Percentiles rank a stretch among this genome's conserved stretches.
Conservation (phyloP, 30 jellyfish, hydroid and myxozoan genomes). For the Hydractinia symbiolongicarpus region DNA sequence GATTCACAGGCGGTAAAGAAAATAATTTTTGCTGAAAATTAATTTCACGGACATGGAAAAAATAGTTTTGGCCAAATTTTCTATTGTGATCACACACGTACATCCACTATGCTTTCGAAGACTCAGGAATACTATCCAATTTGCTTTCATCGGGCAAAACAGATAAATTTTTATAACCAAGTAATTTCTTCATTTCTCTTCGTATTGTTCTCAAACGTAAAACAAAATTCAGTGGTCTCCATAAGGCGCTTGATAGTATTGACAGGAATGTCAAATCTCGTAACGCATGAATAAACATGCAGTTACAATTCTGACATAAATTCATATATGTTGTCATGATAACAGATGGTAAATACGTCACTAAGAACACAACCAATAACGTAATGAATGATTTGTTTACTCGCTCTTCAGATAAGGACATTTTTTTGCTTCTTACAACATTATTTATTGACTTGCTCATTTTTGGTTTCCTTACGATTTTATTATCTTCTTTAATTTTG, state of each 20-base stretch:
- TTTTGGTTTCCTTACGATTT: too few relatives aligned
- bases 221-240: constrained; percentile 34
- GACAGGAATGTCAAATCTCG: constrained; percentile 36
- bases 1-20: too few relatives aligned
- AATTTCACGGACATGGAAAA: too few relatives aligned
- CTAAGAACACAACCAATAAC: constrained; percentile 22
- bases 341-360: constrained; percentile 30
- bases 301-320: constrained; percentile 26
- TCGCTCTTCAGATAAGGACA: constrained; percentile 7
- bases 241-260: constrained; percentile 28
- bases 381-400: constrained; percentile 21
- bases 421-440: background rate
- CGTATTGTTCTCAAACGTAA: constrained; percentile 12
- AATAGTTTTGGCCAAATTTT: too few relatives aligned
- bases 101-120: too few relatives aligned
- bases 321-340: constrained; percentile 38
- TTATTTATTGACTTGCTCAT: background rate
- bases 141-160: too few relatives aligned
- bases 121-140: too few relatives aligned
- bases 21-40: too few relatives aligned
- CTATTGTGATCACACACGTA: too few relatives aligned
- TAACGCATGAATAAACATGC: constrained; percentile 22
- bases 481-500: background rate
- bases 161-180: too few relatives aligned
- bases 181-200: background rate